Conservation (phyloP, 2,113 vertebrate genomes). For the Irena cyanogastra region DNA sequence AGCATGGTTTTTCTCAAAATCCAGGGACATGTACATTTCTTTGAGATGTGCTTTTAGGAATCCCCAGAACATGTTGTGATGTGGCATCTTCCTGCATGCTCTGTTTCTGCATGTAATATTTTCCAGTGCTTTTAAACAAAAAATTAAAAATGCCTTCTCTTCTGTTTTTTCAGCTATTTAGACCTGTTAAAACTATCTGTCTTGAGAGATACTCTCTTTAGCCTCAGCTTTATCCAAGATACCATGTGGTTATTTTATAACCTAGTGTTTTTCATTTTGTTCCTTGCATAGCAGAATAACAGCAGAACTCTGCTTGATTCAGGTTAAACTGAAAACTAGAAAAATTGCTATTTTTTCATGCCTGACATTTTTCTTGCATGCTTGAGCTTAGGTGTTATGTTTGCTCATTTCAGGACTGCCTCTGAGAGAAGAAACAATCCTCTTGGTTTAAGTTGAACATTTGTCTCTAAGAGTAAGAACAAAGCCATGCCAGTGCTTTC, state of each 20-base stretch:
- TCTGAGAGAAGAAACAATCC: neutral
- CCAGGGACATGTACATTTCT: neutral
- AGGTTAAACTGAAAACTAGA: neutral
- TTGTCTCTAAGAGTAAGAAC: neutral
- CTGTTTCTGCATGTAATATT: neutral
- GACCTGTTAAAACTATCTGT: neutral
- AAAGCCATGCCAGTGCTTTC: slow-evolving; percentile 86
- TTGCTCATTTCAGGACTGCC: slow-evolving; percentile 8
- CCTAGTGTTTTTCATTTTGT: neutral
- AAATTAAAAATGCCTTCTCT: too few species aligned
- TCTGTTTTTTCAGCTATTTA: neutral
- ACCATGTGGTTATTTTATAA: neutral
- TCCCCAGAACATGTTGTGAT: neutral
- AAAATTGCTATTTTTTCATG: neutral
- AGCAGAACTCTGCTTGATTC: neutral
- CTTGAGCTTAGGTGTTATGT: neutral
- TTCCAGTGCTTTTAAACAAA: neutral
- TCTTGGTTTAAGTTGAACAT: neutral
- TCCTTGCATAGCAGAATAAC: neutral
- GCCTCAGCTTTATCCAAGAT: neutral
- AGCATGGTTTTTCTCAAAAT: neutral
- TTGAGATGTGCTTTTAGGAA: neutral
- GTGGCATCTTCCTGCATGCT: neutral
- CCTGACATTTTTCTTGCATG: neutral
- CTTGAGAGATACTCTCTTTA: neutral